Conservation (phyloP, 1,140 invertebrate genomes). For the Oedothorax gibbosus region DNA sequence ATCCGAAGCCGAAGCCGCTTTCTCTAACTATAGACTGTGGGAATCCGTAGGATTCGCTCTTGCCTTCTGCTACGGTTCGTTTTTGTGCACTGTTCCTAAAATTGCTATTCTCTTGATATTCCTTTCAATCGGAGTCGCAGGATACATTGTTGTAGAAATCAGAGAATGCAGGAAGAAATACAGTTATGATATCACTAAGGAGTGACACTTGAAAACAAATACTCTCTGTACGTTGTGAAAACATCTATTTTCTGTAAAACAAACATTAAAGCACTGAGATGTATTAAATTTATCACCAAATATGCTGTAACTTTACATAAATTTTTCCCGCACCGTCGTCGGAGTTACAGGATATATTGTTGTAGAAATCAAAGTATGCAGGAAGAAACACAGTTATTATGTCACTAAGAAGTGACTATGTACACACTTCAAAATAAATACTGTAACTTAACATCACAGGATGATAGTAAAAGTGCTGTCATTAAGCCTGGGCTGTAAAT, state of each 20-base stretch:
- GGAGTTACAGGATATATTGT: not conserved
- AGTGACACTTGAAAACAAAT: not conserved
- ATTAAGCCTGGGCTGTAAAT: too few species aligned
- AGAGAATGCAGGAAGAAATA: not conserved
- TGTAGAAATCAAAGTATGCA: not conserved
- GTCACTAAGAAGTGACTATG: not conserved
- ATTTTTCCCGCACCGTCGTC: not conserved
- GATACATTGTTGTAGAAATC: conserved; percentile 8
- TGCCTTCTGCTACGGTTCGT: conserved; percentile 74
- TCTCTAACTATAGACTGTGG: conserved; percentile 96
- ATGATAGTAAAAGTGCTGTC: too few species aligned
- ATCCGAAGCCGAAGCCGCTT: conserved; percentile 93
- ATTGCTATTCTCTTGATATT: conserved; percentile 79
- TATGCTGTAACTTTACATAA: too few species aligned
- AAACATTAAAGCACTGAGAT: too few species aligned
- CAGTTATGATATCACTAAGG: not conserved
- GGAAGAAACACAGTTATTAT: not conserved
- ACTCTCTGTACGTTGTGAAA: too few species aligned
- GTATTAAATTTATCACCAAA: too few species aligned
- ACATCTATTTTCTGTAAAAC: too few species aligned
- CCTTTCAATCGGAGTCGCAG: not conserved
- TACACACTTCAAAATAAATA: not conserved
- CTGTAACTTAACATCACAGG: too few species aligned
- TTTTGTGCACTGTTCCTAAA: conserved; percentile 88
- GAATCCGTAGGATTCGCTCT: conserved; percentile 93